Percentiles rank a stretch among this genome's conserved stretches.
Conservation (phyloP, 1,140 invertebrate species). For the Dinoponera quadriceps region DNA sequence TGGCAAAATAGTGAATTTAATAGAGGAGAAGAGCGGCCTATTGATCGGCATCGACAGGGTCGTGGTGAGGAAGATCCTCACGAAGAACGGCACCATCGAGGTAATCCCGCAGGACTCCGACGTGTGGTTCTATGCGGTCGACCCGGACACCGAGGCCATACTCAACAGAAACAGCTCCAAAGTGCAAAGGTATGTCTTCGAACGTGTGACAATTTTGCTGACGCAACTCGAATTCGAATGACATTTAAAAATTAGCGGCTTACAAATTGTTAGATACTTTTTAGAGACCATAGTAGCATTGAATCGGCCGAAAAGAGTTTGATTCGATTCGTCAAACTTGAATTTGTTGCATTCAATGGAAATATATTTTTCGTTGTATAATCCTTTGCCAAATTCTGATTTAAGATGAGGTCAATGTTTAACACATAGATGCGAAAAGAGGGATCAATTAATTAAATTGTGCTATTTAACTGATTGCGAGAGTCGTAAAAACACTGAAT, state of each 20-base stretch:
- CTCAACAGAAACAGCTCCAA: conserved; percentile 89
- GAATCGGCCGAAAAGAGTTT: no score
- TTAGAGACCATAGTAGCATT: no score
- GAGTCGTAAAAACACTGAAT: conserved; percentile 11
- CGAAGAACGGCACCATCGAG: conserved; percentile 91
- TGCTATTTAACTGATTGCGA: not conserved
- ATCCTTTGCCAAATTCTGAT: no score
- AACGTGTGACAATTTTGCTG: no score
- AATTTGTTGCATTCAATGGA: no score
- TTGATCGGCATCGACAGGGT: conserved; percentile 93
- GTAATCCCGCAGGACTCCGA: conserved; percentile 92
- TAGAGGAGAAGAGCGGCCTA: conserved; percentile 91
- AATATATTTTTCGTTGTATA: no score
- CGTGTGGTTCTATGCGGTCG: conserved; percentile 94
- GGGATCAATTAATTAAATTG: not conserved
- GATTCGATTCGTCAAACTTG: no score
- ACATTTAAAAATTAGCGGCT: conserved; percentile 4
- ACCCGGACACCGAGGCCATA: conserved; percentile 92
- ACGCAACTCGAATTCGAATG: no score
- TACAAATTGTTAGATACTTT: no score
- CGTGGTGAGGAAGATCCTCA: conserved; percentile 88
- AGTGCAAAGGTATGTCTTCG: conserved; percentile 88
- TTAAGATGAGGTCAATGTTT: no score
- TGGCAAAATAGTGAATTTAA: conserved; percentile 88
- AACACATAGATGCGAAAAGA: no score